Evolutionary conservation across 1,140 invertebrate species (phyloP).

Genomic region (Diorhabda sublineata): DNA sequence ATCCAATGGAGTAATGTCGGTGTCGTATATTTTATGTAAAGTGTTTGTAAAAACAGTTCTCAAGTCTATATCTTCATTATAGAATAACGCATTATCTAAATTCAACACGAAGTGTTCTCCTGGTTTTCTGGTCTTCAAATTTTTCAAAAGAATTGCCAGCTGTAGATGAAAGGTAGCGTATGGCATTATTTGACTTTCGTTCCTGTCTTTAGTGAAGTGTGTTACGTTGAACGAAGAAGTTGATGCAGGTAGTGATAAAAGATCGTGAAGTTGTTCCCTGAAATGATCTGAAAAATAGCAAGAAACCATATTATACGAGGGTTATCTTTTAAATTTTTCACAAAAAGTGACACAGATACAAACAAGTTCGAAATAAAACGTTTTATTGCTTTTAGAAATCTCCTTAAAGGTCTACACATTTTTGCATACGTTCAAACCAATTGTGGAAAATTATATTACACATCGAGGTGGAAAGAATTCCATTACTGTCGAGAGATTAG

Average conservation of each 20-base stretch:
- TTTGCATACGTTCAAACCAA: no score
- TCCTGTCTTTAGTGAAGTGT: constrained; percentile 29
- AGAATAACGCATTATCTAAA: constrained; percentile 54
- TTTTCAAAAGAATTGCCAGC: constrained; percentile 28
- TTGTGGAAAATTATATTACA: no score
- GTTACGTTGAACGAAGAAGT: constrained; percentile 40
- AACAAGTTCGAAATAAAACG: no score
- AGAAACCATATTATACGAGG: no score
- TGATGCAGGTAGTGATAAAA: constrained; percentile 52
- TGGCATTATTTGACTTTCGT: constrained; percentile 21
- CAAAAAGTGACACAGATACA: no score
- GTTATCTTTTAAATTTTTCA: neutral
- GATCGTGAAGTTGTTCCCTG: constrained; percentile 54
- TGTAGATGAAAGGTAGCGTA: constrained; percentile 30
- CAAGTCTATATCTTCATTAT: constrained; percentile 47
- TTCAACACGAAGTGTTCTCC: constrained; percentile 42
- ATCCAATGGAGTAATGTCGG: constrained; percentile 48
- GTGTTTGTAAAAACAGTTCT: constrained; percentile 47
- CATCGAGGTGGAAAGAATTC: no score
- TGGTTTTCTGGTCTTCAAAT: constrained; percentile 13
- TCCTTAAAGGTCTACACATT: no score
- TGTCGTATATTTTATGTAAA: constrained; percentile 46
- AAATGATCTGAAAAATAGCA: constrained; percentile 46
- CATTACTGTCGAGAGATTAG: no score
- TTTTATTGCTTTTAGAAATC: no score